Base-by-base conservation (phyloP, 2,113 vertebrate genomes). In the Xiphias gladius region DNA sequence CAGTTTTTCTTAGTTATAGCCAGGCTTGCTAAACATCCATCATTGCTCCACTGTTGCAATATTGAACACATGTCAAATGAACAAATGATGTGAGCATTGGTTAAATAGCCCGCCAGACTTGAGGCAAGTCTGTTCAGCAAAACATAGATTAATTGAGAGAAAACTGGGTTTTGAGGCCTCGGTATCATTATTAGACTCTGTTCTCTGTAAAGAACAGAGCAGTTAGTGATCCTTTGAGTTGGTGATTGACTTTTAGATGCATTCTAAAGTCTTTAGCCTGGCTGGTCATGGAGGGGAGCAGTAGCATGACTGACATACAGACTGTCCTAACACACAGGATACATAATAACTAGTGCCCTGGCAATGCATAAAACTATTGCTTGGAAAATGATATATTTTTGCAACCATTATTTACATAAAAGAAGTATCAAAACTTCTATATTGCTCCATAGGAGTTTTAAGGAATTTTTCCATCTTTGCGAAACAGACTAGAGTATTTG, bases 201-300 rank as follows among this genome's bases (percentile, higher is more conserved):
- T 88, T 77, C 20, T 64, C 70, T 79, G n/a, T 59, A 50, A 81
- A 79, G 66, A 83, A 69, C 63, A 62, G 52, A 70, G 71, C 54
- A 75, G 62, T 72, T 84, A 85, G 82, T 79, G 85, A 87, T 85
- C 82, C n/a, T 55, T 50, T 77, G 58, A 79, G 62, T 66, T 80
- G n/a, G 64, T 85, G 82, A 91, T 82, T 86, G 85, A 80, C 83
- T 85, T 88, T 79, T 54, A 88, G 78, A 88, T 82, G 46, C 26
- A 52, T 82, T 74, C 37, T 37, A 77, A 84, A 85, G 46, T 70
- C 52, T 72, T 86, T 59, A 82, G 80, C 14, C 35, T 43, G 28
- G 70, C 37, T 54, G 24, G 14, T 11, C 8, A 4, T 35, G 19
- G 14, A 73, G 28, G 32, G 20, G 32, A 67, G 50, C 54, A 32